Evolutionary conservation across 2,113 vertebrate genomes (phyloP).

Genomic region (Grallaria varia): DNA sequence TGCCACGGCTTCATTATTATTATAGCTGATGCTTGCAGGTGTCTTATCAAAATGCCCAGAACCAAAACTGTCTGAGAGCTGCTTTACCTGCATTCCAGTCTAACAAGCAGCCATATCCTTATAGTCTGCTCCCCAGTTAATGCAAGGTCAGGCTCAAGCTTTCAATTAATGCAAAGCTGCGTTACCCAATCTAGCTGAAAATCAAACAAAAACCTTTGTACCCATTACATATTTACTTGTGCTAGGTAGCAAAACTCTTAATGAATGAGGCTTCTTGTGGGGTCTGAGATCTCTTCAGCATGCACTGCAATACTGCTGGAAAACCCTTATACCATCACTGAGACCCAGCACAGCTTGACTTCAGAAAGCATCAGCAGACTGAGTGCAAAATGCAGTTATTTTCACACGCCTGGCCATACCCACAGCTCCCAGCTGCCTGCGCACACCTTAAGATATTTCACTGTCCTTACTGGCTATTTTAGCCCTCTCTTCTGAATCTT

Average conservation of each 20-base stretch:
- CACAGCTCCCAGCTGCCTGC: background rate
- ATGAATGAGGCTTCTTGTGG: background rate
- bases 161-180: background rate
- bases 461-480: background rate
- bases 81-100: background rate
- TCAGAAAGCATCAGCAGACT: background rate
- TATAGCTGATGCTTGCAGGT: background rate
- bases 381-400: background rate
- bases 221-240: background rate
- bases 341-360: background rate
- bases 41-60: constrained; percentile 1
- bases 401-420: background rate
- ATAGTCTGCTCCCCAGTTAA: background rate
- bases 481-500: background rate
- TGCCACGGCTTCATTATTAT: background rate
- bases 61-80: background rate
- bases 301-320: background rate
- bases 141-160: background rate
- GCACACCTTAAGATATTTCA: background rate
- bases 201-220: background rate
- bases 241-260: background rate
- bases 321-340: background rate
- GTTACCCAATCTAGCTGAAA: background rate
- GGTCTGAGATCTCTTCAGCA: background rate
- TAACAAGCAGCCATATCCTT: background rate